Base-by-base conservation (phyloP, 2,113 vertebrate species). In the Chaetodon auriga region DNA sequence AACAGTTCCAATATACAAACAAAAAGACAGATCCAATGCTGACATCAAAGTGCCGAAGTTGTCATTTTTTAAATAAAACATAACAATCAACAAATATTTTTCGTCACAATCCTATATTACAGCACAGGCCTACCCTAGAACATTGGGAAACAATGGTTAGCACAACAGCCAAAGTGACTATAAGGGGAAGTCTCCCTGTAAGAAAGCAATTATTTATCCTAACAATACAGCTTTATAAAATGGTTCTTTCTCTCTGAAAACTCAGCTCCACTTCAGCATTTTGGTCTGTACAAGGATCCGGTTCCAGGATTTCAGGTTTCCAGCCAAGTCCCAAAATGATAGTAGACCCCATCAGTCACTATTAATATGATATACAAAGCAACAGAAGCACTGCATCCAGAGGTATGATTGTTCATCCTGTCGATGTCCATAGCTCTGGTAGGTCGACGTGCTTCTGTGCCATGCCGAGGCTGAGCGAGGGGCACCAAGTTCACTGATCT, bases 121-220 rank as follows among this genome's bases (percentile, higher is more conserved):
- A 94, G 90, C 93, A 92, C 93, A 93, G 92, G 90, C 90, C 94
- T 95, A 94, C 84, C 93, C 94, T 94, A 96, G 89, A 91, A 95
- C 92, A 93, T 89, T 25, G 88, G 93, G 90, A 91, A 95, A 93
- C 89, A 89, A 89, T 89, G 82, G 85, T 94, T 92, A 95, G 93
- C 92, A 95, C 95, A 87, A 95, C 93, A 96, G 94, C 93, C 93
- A 92, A 91, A 93, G 92, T 90, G 89, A 95, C 92, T 88, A 91
- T 82, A 91, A 80, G 87, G 88, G 92, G 87, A 86, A 61, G 89
- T 86, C 77, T 91, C 87, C 78, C 78, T 82, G 89, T 94, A 94
- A 92, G 83, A 94, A 95, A 93, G 88, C 85, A 80, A 82, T 82
- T 92, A 85, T 89, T 89, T 61, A 84, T 86, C 65, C 61, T 89